These are phyloP conservation scores for Orussus abietinus DNA, from an alignment of 1,140 invertebrate genomes.

Conservation along the genomic window DNA sequence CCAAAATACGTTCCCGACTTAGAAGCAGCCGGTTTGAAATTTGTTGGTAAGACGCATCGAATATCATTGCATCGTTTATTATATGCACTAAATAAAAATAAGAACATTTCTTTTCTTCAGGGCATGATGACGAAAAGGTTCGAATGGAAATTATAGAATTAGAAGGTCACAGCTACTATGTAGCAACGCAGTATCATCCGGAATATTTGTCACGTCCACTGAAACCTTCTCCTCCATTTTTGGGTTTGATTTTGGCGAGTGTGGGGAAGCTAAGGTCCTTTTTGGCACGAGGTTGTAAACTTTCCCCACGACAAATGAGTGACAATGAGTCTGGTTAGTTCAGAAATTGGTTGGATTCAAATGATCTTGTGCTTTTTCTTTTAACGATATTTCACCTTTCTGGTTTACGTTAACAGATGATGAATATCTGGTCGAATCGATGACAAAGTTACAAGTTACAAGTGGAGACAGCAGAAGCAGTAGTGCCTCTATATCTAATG, in stretches of 20 bases:
- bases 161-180: conserved; percentile 83
- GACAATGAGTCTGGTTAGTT: conserved; percentile 65
- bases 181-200: conserved; percentile 96
- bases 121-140: conserved; percentile 64
- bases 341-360: no score
- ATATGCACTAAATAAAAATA: neutral
- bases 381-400: no score
- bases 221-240: conserved; percentile 90
- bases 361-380: no score
- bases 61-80: conserved; percentile 5
- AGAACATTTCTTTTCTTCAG: conserved; percentile 36
- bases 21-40: conserved; percentile 80
- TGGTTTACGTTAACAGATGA: no score
- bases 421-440: conserved; percentile 4
- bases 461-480: conserved; percentile 15
- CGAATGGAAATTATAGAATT: conserved; percentile 85
- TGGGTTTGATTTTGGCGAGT: conserved; percentile 88
- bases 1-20: conserved; percentile 76
- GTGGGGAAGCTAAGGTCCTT: conserved; percentile 70
- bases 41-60: conserved; percentile 82
- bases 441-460: conserved; percentile 3
- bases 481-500: conserved; percentile 13
- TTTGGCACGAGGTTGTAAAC: conserved; percentile 65
- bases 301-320: conserved; percentile 64
- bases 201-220: conserved; percentile 94